Conservation (phyloP, 1,140 invertebrate genomes). For the Drosophila malerkotliana region DNA sequence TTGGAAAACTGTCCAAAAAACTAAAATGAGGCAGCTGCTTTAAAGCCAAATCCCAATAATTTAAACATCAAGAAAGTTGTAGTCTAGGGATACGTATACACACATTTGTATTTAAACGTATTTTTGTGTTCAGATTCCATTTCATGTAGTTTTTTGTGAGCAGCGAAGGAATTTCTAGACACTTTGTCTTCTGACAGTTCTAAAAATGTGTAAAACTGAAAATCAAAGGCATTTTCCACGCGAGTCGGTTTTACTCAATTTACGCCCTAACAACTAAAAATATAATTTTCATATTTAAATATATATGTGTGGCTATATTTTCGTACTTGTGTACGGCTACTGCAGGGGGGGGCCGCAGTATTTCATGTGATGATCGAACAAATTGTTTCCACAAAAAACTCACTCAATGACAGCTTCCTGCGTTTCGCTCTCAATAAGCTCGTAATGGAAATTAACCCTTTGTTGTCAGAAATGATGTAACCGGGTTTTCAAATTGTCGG, state of each 20-base stretch:
- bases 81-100: slow-evolving; percentile 4
- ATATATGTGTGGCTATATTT: slow-evolving; percentile 18
- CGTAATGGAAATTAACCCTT: slow-evolving; percentile 51
- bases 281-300: slow-evolving; percentile 42
- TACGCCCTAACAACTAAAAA: slow-evolving; percentile 35
- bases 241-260: slow-evolving; percentile 20
- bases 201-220: slow-evolving; percentile 67
- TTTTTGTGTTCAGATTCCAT: slow-evolving; percentile 27
- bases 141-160: slow-evolving; percentile 27
- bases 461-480: slow-evolving; percentile 70
- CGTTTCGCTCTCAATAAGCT: slow-evolving; percentile 50
- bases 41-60: slow-evolving; percentile 18
- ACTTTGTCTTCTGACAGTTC: slow-evolving; percentile 71
- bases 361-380: background rate
- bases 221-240: slow-evolving; percentile 45
- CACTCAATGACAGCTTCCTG: slow-evolving; percentile 36
- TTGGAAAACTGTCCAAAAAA: slow-evolving; percentile 3
- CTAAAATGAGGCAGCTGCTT: slow-evolving; percentile 20
- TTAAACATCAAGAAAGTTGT: slow-evolving; percentile 17
- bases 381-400: slow-evolving; percentile 13
- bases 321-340: background rate
- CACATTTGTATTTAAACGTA: slow-evolving; percentile 1
- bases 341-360: background rate
- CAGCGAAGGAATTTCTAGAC: slow-evolving; percentile 39
- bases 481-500: slow-evolving; percentile 60